Base-by-base conservation (phyloP, 2,888 invertebrate species). In the Seira ritae region DNA sequence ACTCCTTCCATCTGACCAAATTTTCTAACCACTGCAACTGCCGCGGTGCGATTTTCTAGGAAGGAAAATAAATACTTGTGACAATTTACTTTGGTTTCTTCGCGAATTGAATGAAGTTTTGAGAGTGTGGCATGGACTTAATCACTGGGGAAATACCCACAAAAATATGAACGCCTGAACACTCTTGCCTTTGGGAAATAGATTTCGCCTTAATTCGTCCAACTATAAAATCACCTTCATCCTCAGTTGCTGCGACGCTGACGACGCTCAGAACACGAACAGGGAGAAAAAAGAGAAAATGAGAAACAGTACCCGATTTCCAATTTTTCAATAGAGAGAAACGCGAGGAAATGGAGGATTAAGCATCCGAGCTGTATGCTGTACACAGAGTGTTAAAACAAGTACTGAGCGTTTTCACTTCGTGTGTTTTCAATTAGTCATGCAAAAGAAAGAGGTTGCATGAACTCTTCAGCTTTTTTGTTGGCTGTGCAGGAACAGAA, bases 301-400 rank as follows among this genome's bases (percentile, higher is more conserved):
- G 74, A 66, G 74, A 74, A 74, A 46, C 66, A 23, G 62, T 55
- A 24, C 73, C 74, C 65, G 74, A 74, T 42, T 66, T 66, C 62
- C 73, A 60, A 73, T 65, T 73, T 73, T 73, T 55, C 23, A 23
- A 8, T 62, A 62, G 22, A 20, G 62, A 62, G 8, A 15, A 62
- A 15, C 62, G 19, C 62, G 22, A 8, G 62, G 8, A 20, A 19
- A 31, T 31, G 31, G 20, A 22, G 12, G 12, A 42, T 8, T 12
- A 42, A 42, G 6, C n/a, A n/a, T n/a, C n/a, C n/a, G n/a, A n/a
- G n/a, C n/a, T n/a, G n/a, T n/a, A n/a, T n/a, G n/a, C n/a, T n/a
- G n/a, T n/a, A n/a, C n/a, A n/a, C n/a, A n/a, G n/a, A n/a, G n/a
- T n/a, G n/a, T n/a, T n/a, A n/a, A 20, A 62, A 2, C 19, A 62